A percentile compares a stretch with the other conserved stretches of the same genome.
Conservation (phyloP, 2,113 vertebrate genomes). For the Sapayoa aenigma region DNA sequence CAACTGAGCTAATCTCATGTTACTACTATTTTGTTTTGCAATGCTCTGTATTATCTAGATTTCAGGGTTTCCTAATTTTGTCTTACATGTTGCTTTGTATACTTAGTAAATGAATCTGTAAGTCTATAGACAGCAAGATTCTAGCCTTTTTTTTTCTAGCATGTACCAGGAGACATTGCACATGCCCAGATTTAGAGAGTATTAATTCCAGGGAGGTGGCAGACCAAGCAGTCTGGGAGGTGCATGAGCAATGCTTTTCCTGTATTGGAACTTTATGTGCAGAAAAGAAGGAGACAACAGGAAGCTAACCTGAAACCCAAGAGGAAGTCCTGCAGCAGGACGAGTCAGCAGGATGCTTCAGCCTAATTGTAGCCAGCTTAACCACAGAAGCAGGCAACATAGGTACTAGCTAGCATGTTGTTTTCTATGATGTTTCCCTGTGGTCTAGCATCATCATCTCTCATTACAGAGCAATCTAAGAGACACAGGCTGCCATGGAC, state of each 20-base stretch:
- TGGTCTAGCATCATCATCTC: not conserved
- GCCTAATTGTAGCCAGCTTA: not conserved
- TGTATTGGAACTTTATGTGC: not conserved
- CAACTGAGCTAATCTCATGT: not conserved
- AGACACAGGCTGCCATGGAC: not conserved
- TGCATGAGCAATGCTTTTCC: not conserved
- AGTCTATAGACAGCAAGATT: not conserved
- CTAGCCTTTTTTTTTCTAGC: not conserved
- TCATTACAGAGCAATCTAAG: not conserved
- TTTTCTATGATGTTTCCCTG: not conserved
- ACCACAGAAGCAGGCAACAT: not conserved
- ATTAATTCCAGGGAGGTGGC: not conserved
- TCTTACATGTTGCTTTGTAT: not conserved
- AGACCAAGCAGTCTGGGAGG: not conserved
- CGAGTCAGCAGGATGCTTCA: not conserved
- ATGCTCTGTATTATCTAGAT: not conserved
- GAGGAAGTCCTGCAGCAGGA: not conserved
- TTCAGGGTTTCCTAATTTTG: not conserved
- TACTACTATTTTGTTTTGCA: not conserved
- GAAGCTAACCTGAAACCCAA: not conserved
- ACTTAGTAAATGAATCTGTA: not conserved
- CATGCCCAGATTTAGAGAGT: not conserved
- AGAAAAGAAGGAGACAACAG: not conserved
- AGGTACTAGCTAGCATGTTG: not conserved
- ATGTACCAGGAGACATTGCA: not conserved